Conservation (phyloP, 2,113 vertebrate genomes). For the Ranitomeya variabilis region DNA sequence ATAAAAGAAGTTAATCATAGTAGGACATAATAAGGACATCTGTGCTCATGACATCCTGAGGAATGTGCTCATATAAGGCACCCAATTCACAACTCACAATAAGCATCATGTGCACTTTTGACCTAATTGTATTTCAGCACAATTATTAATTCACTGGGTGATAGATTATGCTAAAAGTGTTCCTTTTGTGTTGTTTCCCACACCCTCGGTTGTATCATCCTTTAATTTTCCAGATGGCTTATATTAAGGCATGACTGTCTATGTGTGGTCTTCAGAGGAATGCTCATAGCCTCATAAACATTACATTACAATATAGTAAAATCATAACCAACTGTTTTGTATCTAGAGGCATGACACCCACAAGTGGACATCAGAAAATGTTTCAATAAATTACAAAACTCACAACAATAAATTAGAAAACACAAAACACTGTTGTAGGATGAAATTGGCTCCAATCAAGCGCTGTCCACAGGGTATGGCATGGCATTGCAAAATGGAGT, state of each 20-base stretch:
- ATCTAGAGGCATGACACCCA: too few species aligned
- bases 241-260: conserved; percentile 20
- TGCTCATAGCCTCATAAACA: not conserved
- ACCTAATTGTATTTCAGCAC: conserved; percentile 38
- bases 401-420: too few species aligned
- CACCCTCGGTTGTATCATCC: conserved; percentile 37
- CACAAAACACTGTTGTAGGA: too few species aligned
- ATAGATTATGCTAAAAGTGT: conserved; percentile 27
- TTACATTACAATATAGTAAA: not conserved
- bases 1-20: conserved; percentile 47
- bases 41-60: conserved; percentile 40
- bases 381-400: too few species aligned
- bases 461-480: too few species aligned
- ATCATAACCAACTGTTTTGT: not conserved
- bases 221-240: conserved; percentile 40
- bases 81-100: conserved; percentile 45
- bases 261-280: conserved; percentile 47
- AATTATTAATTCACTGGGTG: conserved; percentile 49
- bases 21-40: conserved; percentile 53
- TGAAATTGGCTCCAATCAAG: too few species aligned
- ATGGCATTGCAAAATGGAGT: too few species aligned
- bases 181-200: conserved; percentile 45
- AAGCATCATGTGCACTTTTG: conserved; percentile 46
- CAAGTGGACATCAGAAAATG: too few species aligned
- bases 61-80: conserved; percentile 46